Evolutionary conservation across 2,797 vertebrate genomes (phyloP).

Genomic region (Enteromius argenteus): DNA sequence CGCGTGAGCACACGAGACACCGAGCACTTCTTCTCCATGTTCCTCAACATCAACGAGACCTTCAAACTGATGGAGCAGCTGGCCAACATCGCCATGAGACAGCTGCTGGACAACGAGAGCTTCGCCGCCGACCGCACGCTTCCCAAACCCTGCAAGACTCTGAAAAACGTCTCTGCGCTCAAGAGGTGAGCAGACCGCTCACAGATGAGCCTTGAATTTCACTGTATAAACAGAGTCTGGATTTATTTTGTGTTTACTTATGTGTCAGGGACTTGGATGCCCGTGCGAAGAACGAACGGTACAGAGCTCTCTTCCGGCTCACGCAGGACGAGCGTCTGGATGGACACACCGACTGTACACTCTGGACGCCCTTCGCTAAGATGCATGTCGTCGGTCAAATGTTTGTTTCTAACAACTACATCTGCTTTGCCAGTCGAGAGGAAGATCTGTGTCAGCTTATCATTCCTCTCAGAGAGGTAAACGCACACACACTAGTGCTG

Average conservation of each 20-base stretch:
- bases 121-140: constrained; percentile 88
- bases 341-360: constrained; percentile 94
- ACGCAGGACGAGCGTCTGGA: constrained; percentile 92
- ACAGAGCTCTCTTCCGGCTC: constrained; percentile 88
- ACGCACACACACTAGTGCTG: not conserved
- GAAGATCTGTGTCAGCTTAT: constrained; percentile 94
- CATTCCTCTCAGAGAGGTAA: constrained; percentile 93
- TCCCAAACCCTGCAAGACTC: constrained; percentile 86
- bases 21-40: constrained; percentile 97
- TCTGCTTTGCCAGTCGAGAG: constrained; percentile 94
- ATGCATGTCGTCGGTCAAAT: constrained; percentile 94
- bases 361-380: constrained; percentile 96
- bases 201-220: not conserved
- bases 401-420: constrained; percentile 97
- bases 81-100: constrained; percentile 94
- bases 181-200: constrained; percentile 81
- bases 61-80: constrained; percentile 98
- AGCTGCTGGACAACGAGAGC: constrained; percentile 91
- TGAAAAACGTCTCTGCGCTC: constrained; percentile 90
- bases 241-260: not conserved
- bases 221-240: not conserved
- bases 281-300: constrained; percentile 93
- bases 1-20: constrained; percentile 89
- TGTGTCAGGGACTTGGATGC: constrained; percentile 90
- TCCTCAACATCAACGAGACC: constrained; percentile 94